Percentiles rank a stretch among this genome's conserved stretches.
These are phyloP conservation scores for Psittacula derbiana DNA, from an alignment of 2,797 vertebrate species.

Conservation along the genomic window DNA sequence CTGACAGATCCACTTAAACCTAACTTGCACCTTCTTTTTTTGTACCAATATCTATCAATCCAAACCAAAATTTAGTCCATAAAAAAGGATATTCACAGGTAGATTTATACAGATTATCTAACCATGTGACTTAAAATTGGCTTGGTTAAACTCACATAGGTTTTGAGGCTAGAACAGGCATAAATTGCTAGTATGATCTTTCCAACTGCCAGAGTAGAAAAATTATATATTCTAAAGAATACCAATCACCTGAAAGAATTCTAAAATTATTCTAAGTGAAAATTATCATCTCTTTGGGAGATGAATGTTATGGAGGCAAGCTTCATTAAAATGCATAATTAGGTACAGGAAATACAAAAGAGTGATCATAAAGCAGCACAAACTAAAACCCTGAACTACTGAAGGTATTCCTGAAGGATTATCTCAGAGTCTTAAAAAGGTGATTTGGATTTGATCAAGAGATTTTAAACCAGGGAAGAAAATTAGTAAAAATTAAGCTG, in stretches of 20 bases:
- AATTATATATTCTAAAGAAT: conserved; percentile 49
- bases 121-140: background rate
- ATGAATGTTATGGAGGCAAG: conserved; percentile 50
- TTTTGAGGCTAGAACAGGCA: background rate
- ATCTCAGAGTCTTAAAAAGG: conserved; percentile 17
- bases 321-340: conserved; percentile 61
- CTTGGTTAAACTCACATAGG: background rate
- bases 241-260: conserved; percentile 57
- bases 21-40: background rate
- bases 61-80: background rate
- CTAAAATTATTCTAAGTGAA: conserved; percentile 67
- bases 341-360: conserved; percentile 59
- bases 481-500: conserved; percentile 31
- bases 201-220: conserved; percentile 3
- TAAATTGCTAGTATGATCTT: conserved; percentile 13
- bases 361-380: conserved; percentile 55
- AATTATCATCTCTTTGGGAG: conserved; percentile 63
- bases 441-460: conserved; percentile 42
- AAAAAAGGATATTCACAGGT: background rate
- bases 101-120: background rate
- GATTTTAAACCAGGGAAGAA: conserved; percentile 24
- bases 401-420: conserved; percentile 51
- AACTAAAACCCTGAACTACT: conserved; percentile 32
- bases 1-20: background rate
- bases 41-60: background rate